phyloP scores from a whole-genome alignment of 2,797 vertebrate genomes.

The Agapornis canus region DNA sequence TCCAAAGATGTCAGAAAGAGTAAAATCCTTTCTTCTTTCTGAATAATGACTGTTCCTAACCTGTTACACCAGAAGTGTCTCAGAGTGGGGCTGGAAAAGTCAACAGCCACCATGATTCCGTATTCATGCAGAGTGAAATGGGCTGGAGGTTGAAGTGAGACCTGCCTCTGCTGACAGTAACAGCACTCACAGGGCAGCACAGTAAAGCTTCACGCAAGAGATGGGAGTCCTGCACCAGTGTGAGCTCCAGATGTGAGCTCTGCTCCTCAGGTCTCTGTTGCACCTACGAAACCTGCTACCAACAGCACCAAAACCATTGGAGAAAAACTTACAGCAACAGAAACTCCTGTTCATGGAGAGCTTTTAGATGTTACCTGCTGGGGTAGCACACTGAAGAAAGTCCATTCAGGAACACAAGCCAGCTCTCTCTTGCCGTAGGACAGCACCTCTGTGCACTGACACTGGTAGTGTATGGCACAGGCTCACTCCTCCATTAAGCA shows the following conservation, averaged over 20 bases:
- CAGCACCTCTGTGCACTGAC: fast-evolving
- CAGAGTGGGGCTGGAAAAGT: fast-evolving
- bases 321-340: background rate
- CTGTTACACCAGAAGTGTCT: background rate
- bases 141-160: background rate
- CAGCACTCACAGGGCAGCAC: background rate
- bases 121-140: background rate
- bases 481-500: background rate
- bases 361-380: background rate
- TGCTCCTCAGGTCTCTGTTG: background rate
- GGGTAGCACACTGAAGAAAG: background rate
- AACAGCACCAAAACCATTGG: fast-evolving
- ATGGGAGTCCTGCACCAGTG: fast-evolving
- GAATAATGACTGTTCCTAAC: background rate
- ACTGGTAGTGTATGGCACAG: fast-evolving
- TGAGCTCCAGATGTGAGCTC: fast-evolving
- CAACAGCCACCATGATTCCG: fast-evolving
- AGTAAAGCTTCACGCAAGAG: background rate
- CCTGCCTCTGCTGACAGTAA: background rate
- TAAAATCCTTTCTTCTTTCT: background rate
- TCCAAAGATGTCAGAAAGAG: background rate
- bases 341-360: fast-evolving
- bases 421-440: fast-evolving
- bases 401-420: fast-evolving
- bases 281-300: background rate